Base-by-base conservation (phyloP, 2,113 vertebrate species). In the Synchiropus splendidus region DNA sequence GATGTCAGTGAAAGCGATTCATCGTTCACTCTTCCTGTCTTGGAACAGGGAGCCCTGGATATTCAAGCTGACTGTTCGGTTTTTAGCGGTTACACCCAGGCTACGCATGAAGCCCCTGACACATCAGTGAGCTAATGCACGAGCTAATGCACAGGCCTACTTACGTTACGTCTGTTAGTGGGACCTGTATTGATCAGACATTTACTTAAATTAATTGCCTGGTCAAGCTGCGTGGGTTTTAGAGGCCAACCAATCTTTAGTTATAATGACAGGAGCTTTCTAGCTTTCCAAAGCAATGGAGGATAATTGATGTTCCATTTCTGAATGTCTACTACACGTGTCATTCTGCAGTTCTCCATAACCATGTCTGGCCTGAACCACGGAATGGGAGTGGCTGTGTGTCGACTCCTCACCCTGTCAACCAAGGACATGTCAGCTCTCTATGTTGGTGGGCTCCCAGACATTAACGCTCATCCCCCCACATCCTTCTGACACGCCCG, bases 191-290 rank as follows among this genome's bases (percentile, higher is more conserved):
- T 70, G 80, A 83, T 82, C 64, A 54, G 55, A 70, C 62, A 42
- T 78, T 80, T 77, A 71, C 66, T 71, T 74, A 71, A 75, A 80
- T 78, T 68, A 76, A 81, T 74, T 69, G 74, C 69, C 42, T 56
- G 35, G 21, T 27, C 21, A 27, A 27, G 21, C 21, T 27, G 8
- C 21, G 21, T 27, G 21, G n/a, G 21, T 27, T 27, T 27, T 27
- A 27, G 21, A 27, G 21, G 8, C 21, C 21, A 27, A 27, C 21
- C 21, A 8, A 27, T 27, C 21, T 27, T 27, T 27, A 27, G 21
- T 27, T 27, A 27, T 27, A 27, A 27, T 27, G 21, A 8, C 21
- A 27, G 21, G 21, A 27, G 21, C 4, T 27, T 27, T 27, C 21
- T 8, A 27, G 21, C 21, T 8, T n/a, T n/a, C n/a, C n/a, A n/a